Evolutionary conservation across 2,888 invertebrate species (phyloP).

Genomic region (Dasypogon diadema): DNA sequence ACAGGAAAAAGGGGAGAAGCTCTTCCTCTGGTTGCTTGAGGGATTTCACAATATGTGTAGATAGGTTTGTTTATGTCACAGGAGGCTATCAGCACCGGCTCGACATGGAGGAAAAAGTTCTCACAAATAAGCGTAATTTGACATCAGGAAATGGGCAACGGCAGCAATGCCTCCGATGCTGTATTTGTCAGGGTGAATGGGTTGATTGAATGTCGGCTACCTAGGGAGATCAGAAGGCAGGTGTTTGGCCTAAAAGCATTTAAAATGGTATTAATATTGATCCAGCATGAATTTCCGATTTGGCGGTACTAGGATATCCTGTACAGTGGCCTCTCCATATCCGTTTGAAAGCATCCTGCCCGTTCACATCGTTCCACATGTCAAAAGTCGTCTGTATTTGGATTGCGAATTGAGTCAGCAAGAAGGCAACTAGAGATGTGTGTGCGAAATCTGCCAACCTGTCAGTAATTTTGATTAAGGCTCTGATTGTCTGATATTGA

Average conservation of each 20-base stretch:
- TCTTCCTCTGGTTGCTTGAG: neutral
- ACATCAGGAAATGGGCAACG: neutral
- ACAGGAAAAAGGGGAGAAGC: slow-evolving; percentile 16
- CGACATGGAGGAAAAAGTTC: neutral
- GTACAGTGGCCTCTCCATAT: neutral
- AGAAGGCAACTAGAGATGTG: no score
- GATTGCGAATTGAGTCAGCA: no score
- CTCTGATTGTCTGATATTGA: neutral
- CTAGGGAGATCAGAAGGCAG: neutral
- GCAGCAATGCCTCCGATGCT: neutral
- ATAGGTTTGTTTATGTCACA: slow-evolving; percentile 35
- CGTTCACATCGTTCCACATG: neutral
- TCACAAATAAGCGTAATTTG: neutral
- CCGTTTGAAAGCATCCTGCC: neutral
- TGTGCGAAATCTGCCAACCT: neutral
- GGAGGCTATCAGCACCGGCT: neutral
- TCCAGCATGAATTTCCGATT: neutral
- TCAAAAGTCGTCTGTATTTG: neutral
- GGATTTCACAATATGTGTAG: neutral
- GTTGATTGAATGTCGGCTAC: neutral
- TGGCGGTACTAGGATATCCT: neutral
- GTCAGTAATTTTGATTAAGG: slow-evolving; percentile 1
- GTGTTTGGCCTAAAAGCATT: neutral
- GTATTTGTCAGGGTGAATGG: neutral
- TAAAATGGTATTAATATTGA: neutral